Conservation (phyloP, 2,797 vertebrate species). For the Scolopax bukidnonensis region DNA sequence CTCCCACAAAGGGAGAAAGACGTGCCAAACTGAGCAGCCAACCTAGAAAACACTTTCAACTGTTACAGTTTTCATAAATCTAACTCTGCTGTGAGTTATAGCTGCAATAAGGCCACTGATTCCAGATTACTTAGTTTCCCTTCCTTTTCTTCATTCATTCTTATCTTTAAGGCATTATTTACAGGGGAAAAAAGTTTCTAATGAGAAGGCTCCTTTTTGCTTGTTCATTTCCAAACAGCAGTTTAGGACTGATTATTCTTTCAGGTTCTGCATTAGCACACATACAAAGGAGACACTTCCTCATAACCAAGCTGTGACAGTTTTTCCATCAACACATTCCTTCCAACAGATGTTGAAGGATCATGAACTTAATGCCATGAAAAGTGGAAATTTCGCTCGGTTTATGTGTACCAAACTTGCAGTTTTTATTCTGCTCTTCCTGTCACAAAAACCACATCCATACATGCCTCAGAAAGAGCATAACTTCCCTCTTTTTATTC, state of each 20-base stretch:
- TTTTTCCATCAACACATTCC: not conserved
- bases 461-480: rapidly evolving
- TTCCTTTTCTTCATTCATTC: not conserved
- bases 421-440: not conserved
- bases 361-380: not conserved
- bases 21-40: not conserved
- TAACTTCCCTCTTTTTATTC: rapidly evolving
- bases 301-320: not conserved
- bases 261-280: not conserved
- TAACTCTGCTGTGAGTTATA: rapidly evolving
- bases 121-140: rapidly evolving
- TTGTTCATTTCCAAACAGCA: not conserved
- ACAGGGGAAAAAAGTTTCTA: rapidly evolving
- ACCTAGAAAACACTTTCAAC: not conserved
- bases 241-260: not conserved
- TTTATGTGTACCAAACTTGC: rapidly evolving
- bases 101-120: not conserved
- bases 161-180: not conserved
- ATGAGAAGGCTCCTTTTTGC: rapidly evolving
- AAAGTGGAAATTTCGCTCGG: not conserved
- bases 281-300: rapidly evolving
- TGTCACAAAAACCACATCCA: rapidly evolving
- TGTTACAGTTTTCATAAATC: not conserved
- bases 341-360: not conserved
- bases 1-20: not conserved